Percentiles rank a stretch among this genome's conserved stretches.
These are phyloP conservation scores for Philypnodon macrostomus DNA, from an alignment of 2,797 vertebrate genomes.

Conservation along the genomic window DNA sequence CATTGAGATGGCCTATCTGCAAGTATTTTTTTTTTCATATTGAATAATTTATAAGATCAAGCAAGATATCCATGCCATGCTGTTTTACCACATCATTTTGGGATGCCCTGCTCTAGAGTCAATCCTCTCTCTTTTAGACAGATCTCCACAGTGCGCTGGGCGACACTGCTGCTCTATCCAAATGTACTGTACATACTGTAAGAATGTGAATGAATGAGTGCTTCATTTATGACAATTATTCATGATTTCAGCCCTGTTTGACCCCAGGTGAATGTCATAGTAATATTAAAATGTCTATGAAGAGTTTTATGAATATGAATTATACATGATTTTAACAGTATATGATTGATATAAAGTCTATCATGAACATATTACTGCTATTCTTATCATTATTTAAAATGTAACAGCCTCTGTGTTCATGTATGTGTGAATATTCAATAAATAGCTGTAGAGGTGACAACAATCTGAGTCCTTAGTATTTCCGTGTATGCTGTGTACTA, in stretches of 20 bases:
- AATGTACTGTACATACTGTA: conserved; percentile 44
- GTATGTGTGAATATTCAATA: conserved; percentile 90
- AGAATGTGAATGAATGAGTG: conserved; percentile 23
- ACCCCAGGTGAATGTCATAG: conserved; percentile 28
- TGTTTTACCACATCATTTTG: too few species aligned
- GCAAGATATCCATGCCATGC: too few species aligned
- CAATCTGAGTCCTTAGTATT: neutral
- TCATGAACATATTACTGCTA: conserved; percentile 61
- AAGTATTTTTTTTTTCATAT: too few species aligned
- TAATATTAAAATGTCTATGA: conserved; percentile 63
- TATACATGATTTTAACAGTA: conserved; percentile 46
- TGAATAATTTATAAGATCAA: too few species aligned
- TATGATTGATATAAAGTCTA: conserved; percentile 59
- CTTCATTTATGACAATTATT: neutral
- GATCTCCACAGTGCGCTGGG: conserved; percentile 79
- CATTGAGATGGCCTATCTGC: too few species aligned
- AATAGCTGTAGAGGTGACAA: conserved; percentile 62
- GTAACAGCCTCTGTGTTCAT: conserved; percentile 74
- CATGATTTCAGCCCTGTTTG: conserved; percentile 45
- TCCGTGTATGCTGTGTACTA: too few species aligned
- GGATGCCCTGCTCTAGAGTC: neutral
- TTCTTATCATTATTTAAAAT: conserved; percentile 63
- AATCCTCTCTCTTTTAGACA: conserved; percentile 8
- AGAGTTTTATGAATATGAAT: conserved; percentile 45
- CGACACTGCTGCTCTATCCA: conserved; percentile 70